Evolutionary conservation across 2,888 invertebrate species (phyloP).

Genomic region (Dolichopus griseipennis): DNA sequence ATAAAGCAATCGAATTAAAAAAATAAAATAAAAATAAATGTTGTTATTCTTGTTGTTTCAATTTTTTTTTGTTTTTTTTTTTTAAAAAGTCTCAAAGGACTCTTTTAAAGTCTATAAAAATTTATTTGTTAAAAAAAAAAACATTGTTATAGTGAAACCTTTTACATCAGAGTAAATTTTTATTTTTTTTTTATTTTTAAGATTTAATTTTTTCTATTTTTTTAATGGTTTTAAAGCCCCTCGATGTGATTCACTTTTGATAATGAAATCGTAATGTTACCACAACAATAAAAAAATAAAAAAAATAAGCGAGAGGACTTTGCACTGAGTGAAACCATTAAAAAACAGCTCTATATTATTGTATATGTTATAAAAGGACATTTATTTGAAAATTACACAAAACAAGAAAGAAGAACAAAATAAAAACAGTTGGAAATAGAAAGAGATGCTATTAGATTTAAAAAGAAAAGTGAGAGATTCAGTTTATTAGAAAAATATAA

Average conservation of each 20-base stretch:
- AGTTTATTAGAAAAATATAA: no score
- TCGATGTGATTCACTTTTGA: slow-evolving; percentile 15
- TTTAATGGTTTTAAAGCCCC: slow-evolving; percentile 5
- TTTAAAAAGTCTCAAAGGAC: background rate
- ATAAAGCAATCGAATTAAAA: no score
- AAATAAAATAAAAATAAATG: no score
- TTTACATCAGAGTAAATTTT: background rate
- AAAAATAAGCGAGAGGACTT: background rate
- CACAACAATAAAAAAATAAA: slow-evolving; percentile 12
- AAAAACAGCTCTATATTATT: slow-evolving; percentile 8
- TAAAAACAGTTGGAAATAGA: no score
- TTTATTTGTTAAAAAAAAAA: background rate
- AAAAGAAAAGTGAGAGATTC: no score
- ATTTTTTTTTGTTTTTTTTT: no score
- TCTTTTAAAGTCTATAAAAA: slow-evolving; percentile 6
- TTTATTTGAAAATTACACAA: background rate
- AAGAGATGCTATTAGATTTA: no score
- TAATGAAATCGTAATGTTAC: slow-evolving; percentile 16
- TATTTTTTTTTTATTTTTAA: background rate
- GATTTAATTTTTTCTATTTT: background rate
- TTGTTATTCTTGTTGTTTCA: no score
- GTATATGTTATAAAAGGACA: background rate
- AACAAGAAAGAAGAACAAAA: background rate
- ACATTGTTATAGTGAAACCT: background rate
- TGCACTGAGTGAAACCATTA: background rate